These are phyloP conservation scores for Pollenia angustigena DNA, from an alignment of 2,888 invertebrate species.

Conservation along the genomic window DNA sequence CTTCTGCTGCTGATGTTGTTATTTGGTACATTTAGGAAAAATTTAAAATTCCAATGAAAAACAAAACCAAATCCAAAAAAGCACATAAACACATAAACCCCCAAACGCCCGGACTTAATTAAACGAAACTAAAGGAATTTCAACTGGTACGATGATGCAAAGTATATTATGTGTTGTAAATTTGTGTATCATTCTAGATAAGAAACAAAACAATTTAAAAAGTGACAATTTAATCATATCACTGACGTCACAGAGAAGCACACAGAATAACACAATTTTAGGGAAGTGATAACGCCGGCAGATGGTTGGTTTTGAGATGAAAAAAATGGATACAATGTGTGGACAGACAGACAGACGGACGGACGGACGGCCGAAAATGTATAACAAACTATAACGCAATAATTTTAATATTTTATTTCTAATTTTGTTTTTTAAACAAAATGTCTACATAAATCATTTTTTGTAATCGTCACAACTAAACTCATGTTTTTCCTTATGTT, in stretches of 20 bases:
- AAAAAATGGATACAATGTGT: constrained; percentile 22
- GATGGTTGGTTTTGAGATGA: constrained; percentile 17
- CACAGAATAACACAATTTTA: constrained; percentile 5
- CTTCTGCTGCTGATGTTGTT: neutral
- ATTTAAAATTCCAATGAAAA: constrained; percentile 13
- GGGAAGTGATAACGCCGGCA: constrained; percentile 46
- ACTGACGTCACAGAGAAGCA: constrained; percentile 56
- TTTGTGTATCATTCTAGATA: constrained; percentile 45
- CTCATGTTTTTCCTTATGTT: constrained; percentile 51
- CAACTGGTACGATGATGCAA: neutral
- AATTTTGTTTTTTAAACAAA: constrained; percentile 17
- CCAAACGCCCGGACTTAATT: neutral
- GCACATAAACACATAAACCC: neutral
- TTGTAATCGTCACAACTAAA: constrained; percentile 51
- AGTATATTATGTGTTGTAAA: neutral
- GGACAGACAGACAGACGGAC: constrained; percentile 14
- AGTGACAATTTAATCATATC: constrained; percentile 67
- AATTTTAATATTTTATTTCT: constrained; percentile 22
- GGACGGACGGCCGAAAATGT: neutral
- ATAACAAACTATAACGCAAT: constrained; percentile 52
- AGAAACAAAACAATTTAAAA: constrained; percentile 41
- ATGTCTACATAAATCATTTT: constrained; percentile 63
- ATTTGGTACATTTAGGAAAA: constrained; percentile 35
- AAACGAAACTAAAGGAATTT: neutral
- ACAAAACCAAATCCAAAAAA: neutral